Percentiles rank a stretch among this genome's conserved stretches.
phyloP scores from a whole-genome alignment of 1,140 invertebrate species.

The Drosophila nigrodunni region DNA sequence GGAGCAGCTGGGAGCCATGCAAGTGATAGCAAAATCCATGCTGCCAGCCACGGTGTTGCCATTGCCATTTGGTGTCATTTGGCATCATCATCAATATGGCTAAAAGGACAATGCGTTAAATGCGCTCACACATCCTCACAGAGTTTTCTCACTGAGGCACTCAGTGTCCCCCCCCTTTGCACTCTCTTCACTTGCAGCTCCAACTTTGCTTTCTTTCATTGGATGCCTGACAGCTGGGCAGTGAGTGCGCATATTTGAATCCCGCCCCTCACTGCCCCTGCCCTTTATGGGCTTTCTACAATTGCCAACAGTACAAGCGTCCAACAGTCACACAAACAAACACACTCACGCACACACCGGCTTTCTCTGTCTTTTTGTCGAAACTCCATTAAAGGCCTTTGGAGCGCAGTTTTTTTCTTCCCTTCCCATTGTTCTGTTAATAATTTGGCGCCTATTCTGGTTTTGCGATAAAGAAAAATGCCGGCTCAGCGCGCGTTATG shows the following conservation, averaged over 20 bases:
- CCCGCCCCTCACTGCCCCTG: no score
- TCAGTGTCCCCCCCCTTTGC: slow-evolving; percentile 7
- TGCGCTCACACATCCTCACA: slow-evolving; percentile 51
- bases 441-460: slow-evolving; percentile 33
- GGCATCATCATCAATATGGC: slow-evolving; percentile 83
- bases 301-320: slow-evolving; percentile 24
- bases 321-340: slow-evolving; percentile 5
- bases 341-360: not conserved
- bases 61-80: slow-evolving; percentile 79
- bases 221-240: slow-evolving; percentile 47
- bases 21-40: slow-evolving; percentile 79
- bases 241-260: slow-evolving; percentile 72
- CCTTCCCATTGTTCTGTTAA: slow-evolving; percentile 28
- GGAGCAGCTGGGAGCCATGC: slow-evolving; percentile 33
- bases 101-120: slow-evolving; percentile 83
- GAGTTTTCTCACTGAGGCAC: slow-evolving; percentile 39
- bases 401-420: slow-evolving; percentile 6
- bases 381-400: slow-evolving; percentile 41
- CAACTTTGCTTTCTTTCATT: not conserved
- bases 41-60: slow-evolving; percentile 74
- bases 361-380: not conserved
- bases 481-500: slow-evolving; percentile 21
- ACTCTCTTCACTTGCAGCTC: slow-evolving; percentile 26
- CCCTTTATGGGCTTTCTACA: slow-evolving; percentile 15
- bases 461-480: slow-evolving; percentile 30